Evolutionary conservation across 2,888 invertebrate genomes (phyloP).

Genomic region (Andrena chrysosceles): DNA sequence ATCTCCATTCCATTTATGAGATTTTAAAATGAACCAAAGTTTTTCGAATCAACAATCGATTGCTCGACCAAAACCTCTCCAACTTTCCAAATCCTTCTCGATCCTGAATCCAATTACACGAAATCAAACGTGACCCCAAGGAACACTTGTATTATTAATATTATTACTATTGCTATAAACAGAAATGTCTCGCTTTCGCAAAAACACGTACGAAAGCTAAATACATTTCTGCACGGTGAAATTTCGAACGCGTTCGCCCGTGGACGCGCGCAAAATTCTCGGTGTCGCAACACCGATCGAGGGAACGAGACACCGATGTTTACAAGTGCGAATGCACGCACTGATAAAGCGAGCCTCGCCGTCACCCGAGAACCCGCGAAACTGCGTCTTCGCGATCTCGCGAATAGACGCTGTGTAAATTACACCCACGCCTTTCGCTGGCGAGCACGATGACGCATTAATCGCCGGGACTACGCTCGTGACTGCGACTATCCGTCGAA

Average conservation of each 20-base stretch:
- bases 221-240: background rate
- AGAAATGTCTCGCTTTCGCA: too few relatives aligned
- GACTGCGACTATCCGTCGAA: background rate
- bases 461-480: too few relatives aligned
- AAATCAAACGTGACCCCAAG: background rate
- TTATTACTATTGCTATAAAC: too few relatives aligned
- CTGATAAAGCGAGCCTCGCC: conserved; percentile 28
- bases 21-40: background rate
- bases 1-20: too few relatives aligned
- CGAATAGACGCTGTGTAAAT: conserved; percentile 10
- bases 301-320: conserved; percentile 17
- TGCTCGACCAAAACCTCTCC: background rate
- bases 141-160: background rate
- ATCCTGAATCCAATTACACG: background rate
- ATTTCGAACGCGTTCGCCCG: background rate
- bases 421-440: conserved; percentile 19
- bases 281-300: too few relatives aligned
- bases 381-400: background rate
- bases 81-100: conserved; percentile 12
- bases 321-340: conserved; percentile 12
- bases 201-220: too few relatives aligned
- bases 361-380: conserved; percentile 10
- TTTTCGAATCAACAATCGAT: background rate
- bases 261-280: background rate
- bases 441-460: conserved; percentile 18